Conservation (phyloP, 2,113 vertebrate species). For the Plotosus lineatus region DNA sequence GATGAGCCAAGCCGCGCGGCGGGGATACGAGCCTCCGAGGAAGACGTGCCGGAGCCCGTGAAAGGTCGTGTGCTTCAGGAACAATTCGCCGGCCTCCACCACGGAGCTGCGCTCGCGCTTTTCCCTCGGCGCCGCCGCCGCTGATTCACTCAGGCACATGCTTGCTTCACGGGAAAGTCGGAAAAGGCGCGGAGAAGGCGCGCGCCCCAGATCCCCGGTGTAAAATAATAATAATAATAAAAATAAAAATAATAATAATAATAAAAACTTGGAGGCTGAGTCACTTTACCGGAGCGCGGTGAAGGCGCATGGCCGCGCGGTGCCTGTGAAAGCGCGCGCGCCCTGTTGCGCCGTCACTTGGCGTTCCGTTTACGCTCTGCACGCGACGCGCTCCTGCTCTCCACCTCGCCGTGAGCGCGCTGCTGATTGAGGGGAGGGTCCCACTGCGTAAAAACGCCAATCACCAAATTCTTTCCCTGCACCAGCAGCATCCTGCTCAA, state of each 20-base stretch:
- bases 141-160: slow-evolving; percentile 31
- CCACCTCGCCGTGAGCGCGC: neutral
- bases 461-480: neutral
- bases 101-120: slow-evolving; percentile 63
- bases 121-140: slow-evolving; percentile 57
- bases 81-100: slow-evolving; percentile 71
- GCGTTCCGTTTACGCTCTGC: neutral
- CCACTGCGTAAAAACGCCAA: neutral
- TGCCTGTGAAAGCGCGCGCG: slow-evolving; percentile 24
- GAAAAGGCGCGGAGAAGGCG: neutral
- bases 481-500: neutral
- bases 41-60: slow-evolving; percentile 78
- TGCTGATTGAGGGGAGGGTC: neutral
- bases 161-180: neutral
- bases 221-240: neutral
- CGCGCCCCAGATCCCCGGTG: neutral
- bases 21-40: slow-evolving; percentile 72
- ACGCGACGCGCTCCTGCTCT: neutral
- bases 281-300: neutral
- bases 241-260: neutral
- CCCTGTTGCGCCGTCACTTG: slow-evolving; percentile 11
- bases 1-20: slow-evolving; percentile 75
- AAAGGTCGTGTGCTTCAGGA: slow-evolving; percentile 73
- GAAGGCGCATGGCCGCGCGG: slow-evolving; percentile 30
- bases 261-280: neutral